These are phyloP conservation scores for Drosophila jambulina DNA, from an alignment of 1,140 invertebrate genomes.

Conservation along the genomic window DNA sequence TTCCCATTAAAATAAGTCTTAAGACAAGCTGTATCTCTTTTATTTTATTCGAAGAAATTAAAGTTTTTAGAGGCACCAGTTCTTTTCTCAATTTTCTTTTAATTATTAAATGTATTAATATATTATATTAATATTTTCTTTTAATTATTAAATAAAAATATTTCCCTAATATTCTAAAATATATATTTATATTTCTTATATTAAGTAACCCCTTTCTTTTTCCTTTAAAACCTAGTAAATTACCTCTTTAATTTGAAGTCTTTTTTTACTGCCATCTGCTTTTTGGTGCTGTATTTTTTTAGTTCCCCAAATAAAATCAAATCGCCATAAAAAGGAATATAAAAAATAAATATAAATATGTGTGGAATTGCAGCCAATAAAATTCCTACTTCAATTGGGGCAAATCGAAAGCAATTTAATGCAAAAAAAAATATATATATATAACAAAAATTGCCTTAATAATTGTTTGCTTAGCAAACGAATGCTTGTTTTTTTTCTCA, in stretches of 20 bases:
- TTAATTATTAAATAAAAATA: too few species aligned
- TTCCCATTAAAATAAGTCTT: not conserved
- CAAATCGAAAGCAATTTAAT: conserved; percentile 8
- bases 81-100: not conserved
- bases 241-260: not conserved
- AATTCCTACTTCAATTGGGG: conserved; percentile 10
- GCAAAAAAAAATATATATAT: not conserved
- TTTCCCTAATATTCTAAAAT: too few species aligned
- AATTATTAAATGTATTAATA: too few species aligned
- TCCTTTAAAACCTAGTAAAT: not conserved
- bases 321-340: not conserved
- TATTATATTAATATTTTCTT: too few species aligned
- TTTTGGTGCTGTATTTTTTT: not conserved
- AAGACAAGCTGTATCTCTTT: too few species aligned
- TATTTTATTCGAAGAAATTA: too few species aligned
- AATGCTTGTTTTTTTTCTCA: conserved; percentile 14
- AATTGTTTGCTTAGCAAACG: conserved; percentile 16
- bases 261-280: not conserved
- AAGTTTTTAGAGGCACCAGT: too few species aligned
- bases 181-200: too few species aligned
- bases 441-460: conserved; percentile 4
- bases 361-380: conserved; percentile 9
- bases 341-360: conserved; percentile 3
- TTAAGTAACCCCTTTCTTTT: too few species aligned
- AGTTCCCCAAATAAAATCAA: conserved; percentile 2